Conservation (phyloP, 2,113 vertebrate genomes). For the Hepsetus odoe region DNA sequence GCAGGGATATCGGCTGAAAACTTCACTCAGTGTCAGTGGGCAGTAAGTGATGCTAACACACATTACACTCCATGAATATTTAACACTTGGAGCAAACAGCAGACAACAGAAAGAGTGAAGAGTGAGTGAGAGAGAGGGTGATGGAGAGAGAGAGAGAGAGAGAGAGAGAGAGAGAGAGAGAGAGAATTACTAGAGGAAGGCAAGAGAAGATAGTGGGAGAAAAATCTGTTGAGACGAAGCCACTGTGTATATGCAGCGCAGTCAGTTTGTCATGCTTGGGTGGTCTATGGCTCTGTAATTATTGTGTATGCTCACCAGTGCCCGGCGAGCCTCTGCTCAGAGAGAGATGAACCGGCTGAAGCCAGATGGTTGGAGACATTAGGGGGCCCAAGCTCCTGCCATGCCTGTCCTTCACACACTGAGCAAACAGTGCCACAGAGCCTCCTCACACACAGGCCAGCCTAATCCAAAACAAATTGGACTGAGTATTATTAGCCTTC, state of each 20-base stretch:
- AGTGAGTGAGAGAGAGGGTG: background rate
- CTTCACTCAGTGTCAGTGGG: constrained; percentile 37
- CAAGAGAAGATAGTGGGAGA: background rate
- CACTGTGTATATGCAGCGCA: constrained; percentile 35
- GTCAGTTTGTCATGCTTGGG: constrained; percentile 46
- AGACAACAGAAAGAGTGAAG: constrained; percentile 4
- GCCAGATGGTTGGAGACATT: constrained; percentile 57
- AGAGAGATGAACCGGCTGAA: constrained; percentile 48
- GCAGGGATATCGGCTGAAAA: constrained; percentile 32
- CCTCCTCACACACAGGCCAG: constrained; percentile 16
- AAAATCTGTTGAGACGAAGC: constrained; percentile 13
- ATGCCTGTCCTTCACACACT: constrained; percentile 19
- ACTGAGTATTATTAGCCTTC: constrained; percentile 33
- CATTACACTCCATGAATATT: constrained; percentile 49
- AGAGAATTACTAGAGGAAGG: too few relatives aligned
- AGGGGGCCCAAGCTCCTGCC: constrained; percentile 35
- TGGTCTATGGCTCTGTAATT: constrained; percentile 50
- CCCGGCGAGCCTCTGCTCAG: constrained; percentile 14
- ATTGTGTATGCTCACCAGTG: constrained; percentile 46
- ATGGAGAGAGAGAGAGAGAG: background rate
- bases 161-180: background rate
- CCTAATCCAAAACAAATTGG: constrained; percentile 56
- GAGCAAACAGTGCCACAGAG: constrained; percentile 31
- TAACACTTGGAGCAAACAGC: constrained; percentile 18
- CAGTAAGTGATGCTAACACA: constrained; percentile 43